A percentile compares a stretch with the other conserved stretches of the same genome.
These are phyloP conservation scores for Mellivora capensis DNA, from an alignment of 2,113 vertebrate genomes.

Conservation along the genomic window DNA sequence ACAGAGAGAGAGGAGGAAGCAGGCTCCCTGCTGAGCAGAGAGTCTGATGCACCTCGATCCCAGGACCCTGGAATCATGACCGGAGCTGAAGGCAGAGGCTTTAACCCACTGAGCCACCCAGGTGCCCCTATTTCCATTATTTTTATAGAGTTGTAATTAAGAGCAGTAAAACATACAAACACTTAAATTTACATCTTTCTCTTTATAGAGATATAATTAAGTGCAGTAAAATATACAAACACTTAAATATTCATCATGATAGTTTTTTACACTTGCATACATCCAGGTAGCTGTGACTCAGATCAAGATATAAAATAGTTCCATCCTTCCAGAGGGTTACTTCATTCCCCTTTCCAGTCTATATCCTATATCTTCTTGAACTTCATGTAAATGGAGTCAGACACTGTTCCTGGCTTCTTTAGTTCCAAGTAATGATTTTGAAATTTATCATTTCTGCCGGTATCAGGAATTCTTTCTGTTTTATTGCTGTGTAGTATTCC, in stretches of 20 bases:
- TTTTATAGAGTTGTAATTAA: neutral
- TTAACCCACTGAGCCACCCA: too few relatives aligned
- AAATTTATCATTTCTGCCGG: neutral
- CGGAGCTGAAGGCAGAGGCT: too few relatives aligned
- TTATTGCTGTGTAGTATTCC: neutral
- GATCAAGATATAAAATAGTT: neutral
- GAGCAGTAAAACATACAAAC: neutral
- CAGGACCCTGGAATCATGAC: too few relatives aligned
- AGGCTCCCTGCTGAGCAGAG: too few relatives aligned
- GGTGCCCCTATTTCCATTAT: too few relatives aligned
- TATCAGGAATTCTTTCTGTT: neutral
- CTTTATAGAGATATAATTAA: neutral
- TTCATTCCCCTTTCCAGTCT: neutral
- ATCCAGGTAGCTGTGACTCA: neutral
- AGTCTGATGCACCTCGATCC: too few relatives aligned
- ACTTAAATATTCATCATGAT: neutral
- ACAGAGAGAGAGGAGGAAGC: too few relatives aligned
- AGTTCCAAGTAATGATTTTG: neutral
- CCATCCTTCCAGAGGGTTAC: neutral
- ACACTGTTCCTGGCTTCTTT: neutral
- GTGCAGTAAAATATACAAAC: neutral
- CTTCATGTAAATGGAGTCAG: neutral
- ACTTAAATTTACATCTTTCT: neutral
- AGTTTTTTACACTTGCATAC: neutral
- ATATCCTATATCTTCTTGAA: neutral